phyloP scores from a whole-genome alignment of 2,888 invertebrate genomes.

The Drosophila recens region DNA sequence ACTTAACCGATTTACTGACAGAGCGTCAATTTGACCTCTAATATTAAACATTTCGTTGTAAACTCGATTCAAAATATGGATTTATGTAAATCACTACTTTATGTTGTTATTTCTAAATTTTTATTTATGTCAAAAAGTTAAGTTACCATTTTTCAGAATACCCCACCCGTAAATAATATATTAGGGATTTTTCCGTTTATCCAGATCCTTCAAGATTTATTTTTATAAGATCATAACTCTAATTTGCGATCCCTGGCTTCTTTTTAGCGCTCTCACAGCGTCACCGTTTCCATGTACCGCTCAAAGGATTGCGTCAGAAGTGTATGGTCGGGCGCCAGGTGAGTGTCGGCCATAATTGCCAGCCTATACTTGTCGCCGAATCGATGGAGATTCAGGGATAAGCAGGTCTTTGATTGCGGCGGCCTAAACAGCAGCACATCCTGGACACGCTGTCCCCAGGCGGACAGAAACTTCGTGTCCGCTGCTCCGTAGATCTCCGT shows the following conservation, averaged over 20 bases:
- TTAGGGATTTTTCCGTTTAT: too few species aligned
- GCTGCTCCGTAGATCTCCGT: slow-evolving; percentile 84
- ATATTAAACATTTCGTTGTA: too few species aligned
- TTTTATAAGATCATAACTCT: too few species aligned
- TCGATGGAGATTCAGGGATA: slow-evolving; percentile 84
- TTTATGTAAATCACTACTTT: too few species aligned
- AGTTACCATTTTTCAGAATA: too few species aligned
- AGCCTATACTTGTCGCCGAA: slow-evolving; percentile 83
- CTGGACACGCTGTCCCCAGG: slow-evolving; percentile 83
- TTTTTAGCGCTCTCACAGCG: slow-evolving; percentile 32
- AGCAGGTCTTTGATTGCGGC: slow-evolving; percentile 84
- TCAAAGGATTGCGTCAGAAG: slow-evolving; percentile 83
- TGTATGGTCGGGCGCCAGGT: slow-evolving; percentile 83
- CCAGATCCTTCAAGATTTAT: too few species aligned
- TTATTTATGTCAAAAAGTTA: too few species aligned
- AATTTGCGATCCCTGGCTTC: not conserved
- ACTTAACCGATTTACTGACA: too few species aligned
- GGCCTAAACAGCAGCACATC: slow-evolving; percentile 84
- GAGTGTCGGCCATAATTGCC: slow-evolving; percentile 84
- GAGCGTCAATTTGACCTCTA: too few species aligned
- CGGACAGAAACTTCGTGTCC: slow-evolving; percentile 75
- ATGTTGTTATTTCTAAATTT: too few species aligned
- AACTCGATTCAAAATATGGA: too few species aligned
- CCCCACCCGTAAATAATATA: too few species aligned
- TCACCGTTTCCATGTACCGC: slow-evolving; percentile 81